Conservation (phyloP, 2,113 vertebrate genomes). For the Macheiramphus alcinus region DNA sequence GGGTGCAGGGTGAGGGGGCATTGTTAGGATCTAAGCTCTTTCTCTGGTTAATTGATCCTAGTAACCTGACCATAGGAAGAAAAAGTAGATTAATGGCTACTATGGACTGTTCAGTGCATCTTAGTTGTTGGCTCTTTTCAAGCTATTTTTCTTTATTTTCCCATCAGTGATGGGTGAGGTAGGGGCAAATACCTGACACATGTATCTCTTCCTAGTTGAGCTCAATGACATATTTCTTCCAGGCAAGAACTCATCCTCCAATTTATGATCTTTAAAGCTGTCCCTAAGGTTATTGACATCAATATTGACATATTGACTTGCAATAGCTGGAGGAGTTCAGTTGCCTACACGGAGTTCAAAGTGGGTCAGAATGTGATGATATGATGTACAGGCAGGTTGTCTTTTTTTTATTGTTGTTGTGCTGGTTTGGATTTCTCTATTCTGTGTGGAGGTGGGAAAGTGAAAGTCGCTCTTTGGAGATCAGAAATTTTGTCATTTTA, state of each 20-base stretch:
- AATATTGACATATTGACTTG: neutral
- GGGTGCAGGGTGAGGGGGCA: fast-evolving
- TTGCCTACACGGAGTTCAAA: neutral
- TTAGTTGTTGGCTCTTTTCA: neutral
- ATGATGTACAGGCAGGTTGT: neutral
- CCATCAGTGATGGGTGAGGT: neutral
- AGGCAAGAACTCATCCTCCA: neutral
- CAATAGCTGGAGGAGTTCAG: neutral
- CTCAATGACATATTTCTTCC: neutral
- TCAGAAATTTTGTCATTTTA: conserved; percentile 9
- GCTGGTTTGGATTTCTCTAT: neutral
- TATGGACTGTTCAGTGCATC: neutral
- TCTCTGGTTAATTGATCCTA: neutral
- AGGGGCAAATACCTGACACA: neutral
- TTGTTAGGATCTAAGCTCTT: neutral
- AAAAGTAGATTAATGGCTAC: neutral
- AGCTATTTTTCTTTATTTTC: neutral
- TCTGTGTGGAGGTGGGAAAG: neutral
- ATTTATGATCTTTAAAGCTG: neutral
- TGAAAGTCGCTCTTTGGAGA: neutral
- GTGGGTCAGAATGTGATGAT: neutral
- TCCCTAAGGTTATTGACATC: neutral
- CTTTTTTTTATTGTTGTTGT: neutral
- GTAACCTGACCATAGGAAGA: neutral
- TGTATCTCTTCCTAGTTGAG: neutral